Evolutionary conservation across 2,113 vertebrate species (phyloP).

Genomic region (Indri indri): DNA sequence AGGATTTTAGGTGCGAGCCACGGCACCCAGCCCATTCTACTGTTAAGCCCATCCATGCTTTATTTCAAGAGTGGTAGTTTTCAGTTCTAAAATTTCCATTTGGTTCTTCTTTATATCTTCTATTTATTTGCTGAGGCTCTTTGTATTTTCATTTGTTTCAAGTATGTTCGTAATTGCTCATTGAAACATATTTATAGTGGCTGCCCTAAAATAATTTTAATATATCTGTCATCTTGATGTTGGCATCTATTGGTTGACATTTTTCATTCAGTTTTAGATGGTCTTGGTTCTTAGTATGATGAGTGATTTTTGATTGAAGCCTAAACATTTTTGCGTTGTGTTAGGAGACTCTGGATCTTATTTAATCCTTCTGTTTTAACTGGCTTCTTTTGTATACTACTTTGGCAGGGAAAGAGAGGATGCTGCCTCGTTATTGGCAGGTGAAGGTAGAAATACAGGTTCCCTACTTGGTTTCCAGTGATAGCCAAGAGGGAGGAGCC

Average conservation of each 20-base stretch:
- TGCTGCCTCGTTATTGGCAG: background rate
- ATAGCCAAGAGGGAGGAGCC: background rate
- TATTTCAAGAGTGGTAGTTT: background rate
- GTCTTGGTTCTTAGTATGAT: background rate
- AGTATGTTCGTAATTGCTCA: background rate
- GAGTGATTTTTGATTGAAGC: background rate
- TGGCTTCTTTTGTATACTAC: background rate
- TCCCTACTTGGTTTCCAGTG: background rate
- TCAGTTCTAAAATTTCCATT: conserved; percentile 14
- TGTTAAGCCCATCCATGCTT: background rate
- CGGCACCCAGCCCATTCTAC: background rate
- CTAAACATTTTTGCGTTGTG: background rate
- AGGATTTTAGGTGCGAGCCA: too few relatives aligned
- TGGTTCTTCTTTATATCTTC: background rate
- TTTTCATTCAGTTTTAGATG: background rate
- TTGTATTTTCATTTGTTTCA: background rate
- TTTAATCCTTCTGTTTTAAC: background rate
- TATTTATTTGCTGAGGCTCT: background rate
- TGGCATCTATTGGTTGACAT: background rate
- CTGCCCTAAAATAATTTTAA: background rate
- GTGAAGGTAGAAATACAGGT: background rate
- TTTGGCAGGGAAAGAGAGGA: background rate
- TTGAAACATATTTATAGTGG: background rate
- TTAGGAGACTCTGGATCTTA: background rate
- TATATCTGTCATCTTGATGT: background rate